These are phyloP conservation scores for Crotalus horridus DNA, from an alignment of 2,113 vertebrate genomes.

Conservation along the genomic window DNA sequence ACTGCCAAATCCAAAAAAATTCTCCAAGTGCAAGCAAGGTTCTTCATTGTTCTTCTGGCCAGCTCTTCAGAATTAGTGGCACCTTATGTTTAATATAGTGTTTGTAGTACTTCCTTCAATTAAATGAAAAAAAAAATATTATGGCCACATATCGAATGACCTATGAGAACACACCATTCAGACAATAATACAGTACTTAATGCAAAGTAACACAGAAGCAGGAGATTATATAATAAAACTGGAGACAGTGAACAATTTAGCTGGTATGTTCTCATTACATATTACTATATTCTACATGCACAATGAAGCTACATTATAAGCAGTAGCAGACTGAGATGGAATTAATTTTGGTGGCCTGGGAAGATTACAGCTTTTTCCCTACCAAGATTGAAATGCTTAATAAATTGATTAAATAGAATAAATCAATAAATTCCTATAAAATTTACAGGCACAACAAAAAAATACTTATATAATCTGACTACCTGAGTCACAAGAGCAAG, in stretches of 20 bases:
- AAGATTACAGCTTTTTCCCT: background rate
- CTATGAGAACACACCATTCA: background rate
- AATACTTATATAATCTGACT: background rate
- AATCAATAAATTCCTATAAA: background rate
- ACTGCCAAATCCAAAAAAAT: background rate
- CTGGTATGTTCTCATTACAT: background rate
- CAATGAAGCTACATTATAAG: background rate
- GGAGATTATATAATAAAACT: background rate
- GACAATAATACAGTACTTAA: background rate
- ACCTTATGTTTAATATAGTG: background rate
- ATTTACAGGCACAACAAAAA: background rate
- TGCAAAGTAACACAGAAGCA: background rate
- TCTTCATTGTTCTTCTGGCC: background rate
- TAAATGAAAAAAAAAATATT: background rate
- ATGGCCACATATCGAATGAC: background rate
- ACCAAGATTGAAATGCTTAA: background rate
- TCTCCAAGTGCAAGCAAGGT: background rate
- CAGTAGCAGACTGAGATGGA: background rate
- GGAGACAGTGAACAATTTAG: background rate
- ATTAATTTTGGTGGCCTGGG: background rate
- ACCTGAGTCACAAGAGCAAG: background rate
- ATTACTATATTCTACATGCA: background rate
- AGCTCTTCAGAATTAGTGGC: background rate
- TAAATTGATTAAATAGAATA: background rate
- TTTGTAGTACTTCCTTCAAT: background rate